phyloP scores from a whole-genome alignment of 2,888 invertebrate genomes.

The Encarsia formosa region DNA sequence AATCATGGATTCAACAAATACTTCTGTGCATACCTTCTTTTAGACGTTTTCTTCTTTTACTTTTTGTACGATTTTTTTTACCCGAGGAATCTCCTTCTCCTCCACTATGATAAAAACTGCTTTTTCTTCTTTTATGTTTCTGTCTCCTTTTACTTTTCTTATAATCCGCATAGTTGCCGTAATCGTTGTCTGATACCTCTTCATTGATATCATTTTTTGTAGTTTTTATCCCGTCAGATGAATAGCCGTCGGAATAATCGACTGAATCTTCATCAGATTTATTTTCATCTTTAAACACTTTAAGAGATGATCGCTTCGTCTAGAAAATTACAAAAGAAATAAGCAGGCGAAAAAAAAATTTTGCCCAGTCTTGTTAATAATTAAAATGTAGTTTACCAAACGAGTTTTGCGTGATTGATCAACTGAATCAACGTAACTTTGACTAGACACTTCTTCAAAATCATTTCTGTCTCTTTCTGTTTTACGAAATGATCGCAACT shows the following conservation, averaged over 20 bases:
- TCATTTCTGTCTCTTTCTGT: slow-evolving; percentile 10
- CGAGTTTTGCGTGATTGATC: slow-evolving; percentile 12
- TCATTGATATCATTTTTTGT: too few species aligned
- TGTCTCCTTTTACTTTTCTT: slow-evolving; percentile 8
- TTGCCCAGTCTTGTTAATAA: too few species aligned
- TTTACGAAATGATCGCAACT: not conserved
- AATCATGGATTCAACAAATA: too few species aligned
- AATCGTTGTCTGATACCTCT: slow-evolving; percentile 17
- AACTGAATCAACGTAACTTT: slow-evolving; percentile 17
- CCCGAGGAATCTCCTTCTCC: slow-evolving; percentile 10
- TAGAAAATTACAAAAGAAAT: too few species aligned
- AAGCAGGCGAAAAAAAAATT: too few species aligned
- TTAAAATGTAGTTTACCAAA: slow-evolving; percentile 2
- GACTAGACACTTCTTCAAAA: slow-evolving; percentile 13
- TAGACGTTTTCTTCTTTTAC: slow-evolving; percentile 1
- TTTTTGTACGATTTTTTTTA: slow-evolving; percentile 8
- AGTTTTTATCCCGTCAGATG: too few species aligned
- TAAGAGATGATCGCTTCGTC: too few species aligned
- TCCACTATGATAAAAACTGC: slow-evolving; percentile 8
- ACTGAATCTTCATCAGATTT: too few species aligned
- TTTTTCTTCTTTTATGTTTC: slow-evolving; percentile 17
- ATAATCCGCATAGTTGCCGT: slow-evolving; percentile 11
- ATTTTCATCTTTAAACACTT: too few species aligned
- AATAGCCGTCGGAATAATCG: too few species aligned
- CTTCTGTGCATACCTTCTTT: slow-evolving; percentile 9